Evolutionary conservation across 2,888 invertebrate species (phyloP).

Genomic region (Hemicrepidius hirtus): DNA sequence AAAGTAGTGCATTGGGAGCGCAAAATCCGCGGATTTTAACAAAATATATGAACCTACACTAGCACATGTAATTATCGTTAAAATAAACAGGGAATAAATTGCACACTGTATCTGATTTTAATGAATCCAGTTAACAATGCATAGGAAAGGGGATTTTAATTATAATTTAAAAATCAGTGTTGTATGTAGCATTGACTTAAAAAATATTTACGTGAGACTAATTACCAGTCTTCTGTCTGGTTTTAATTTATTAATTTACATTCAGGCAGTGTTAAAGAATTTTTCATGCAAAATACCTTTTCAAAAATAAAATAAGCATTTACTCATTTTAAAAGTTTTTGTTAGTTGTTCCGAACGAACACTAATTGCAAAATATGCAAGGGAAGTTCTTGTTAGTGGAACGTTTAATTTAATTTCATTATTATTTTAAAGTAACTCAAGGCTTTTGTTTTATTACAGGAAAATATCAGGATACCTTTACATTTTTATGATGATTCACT

Average conservation of each 20-base stretch:
- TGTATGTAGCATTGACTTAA: neutral
- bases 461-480: too few species aligned
- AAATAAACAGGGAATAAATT: conserved; percentile 63
- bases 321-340: too few species aligned
- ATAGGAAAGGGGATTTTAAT: neutral
- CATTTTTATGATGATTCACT: too few species aligned
- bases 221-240: conserved; percentile 2
- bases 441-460: too few species aligned
- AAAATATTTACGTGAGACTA: conserved; percentile 9
- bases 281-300: neutral
- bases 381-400: too few species aligned
- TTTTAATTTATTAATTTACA: conserved; percentile 22
- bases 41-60: conserved; percentile 57
- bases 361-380: too few species aligned
- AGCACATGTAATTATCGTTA: conserved; percentile 63
- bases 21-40: conserved; percentile 54
- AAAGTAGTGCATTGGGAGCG: conserved; percentile 54
- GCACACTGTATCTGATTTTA: conserved; percentile 42
- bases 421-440: too few species aligned
- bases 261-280: neutral
- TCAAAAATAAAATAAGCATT: too few species aligned
- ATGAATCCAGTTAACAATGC: conserved; percentile 37
- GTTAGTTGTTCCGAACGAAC: too few species aligned
- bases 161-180: conserved; percentile 7
- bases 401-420: too few species aligned